Base-by-base conservation (phyloP, 2,113 vertebrate genomes). In the Pachypanchax playfairii region DNA sequence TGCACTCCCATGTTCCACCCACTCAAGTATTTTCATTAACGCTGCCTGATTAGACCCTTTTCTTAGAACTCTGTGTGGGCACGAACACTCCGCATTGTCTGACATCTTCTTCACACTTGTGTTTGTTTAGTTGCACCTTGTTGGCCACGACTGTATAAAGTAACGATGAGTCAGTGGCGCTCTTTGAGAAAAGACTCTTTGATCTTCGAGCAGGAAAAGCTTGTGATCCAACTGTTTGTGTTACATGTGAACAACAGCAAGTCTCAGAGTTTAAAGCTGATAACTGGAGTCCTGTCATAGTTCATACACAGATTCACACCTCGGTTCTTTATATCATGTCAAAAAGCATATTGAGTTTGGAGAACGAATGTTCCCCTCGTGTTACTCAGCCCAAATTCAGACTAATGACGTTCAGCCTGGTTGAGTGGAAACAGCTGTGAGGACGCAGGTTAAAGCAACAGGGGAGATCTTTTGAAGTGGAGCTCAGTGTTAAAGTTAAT, bases 11-110 rank as follows among this genome's bases (percentile, higher is more conserved):
- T 22, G 8, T 54, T 54, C 26, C 49, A 48, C 67, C 67, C 50
- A 42, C 67, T 26, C 58, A 48, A 35, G 35, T 49, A 36, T 47
- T 61, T 49, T 56, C 68, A 54, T 44, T 49, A 14, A 21, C 2
- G 12, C 49, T 10, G 42, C 52, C 49, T 56, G 63, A 60, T 69
- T 52, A 56, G 39, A 54, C 6, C 17, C 25, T 22, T 24, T 36
- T 47, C 36, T 41, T 29, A 48, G 21, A 29, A 53, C 22, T 15
- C 18, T 21, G 31, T 17, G 60, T 63, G 65, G 42, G 52, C 62
- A 8, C n/a, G 1, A 2, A 14, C 31, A 54, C 24, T 10, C 38
- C 20, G 13, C 0, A 38, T 29, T 62, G 56, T 59, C n/a, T 73
- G 36, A 63, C 25, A 20, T 53, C 53, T 39, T 26, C 13, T 13